phyloP scores from a whole-genome alignment of 1,140 invertebrate genomes.

The Zaprionus tsacasi region DNA sequence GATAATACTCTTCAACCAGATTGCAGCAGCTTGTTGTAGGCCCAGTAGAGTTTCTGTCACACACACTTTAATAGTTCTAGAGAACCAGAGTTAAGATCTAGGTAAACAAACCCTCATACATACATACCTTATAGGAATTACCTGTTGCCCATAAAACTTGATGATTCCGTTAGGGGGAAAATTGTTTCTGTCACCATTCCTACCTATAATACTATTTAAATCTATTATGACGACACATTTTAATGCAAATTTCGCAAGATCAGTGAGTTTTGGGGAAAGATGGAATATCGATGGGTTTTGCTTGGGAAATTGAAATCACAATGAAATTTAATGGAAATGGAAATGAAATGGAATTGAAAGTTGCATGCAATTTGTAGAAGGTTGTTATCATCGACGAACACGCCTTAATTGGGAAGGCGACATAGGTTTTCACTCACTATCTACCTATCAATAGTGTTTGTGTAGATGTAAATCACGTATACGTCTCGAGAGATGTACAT shows the following conservation, averaged over 20 bases:
- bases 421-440: conserved; percentile 33
- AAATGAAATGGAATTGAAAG: not conserved
- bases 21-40: conserved; percentile 3
- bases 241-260: no score
- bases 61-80: conserved; percentile 36
- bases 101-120: conserved; percentile 11
- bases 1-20: conserved; percentile 3
- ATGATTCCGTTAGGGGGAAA: not conserved
- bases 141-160: not conserved
- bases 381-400: conserved; percentile 23
- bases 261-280: no score
- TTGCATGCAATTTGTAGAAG: conserved; percentile 11
- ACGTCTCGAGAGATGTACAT: not conserved
- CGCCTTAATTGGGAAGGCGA: conserved; percentile 18
- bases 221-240: not conserved
- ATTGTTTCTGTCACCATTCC: not conserved
- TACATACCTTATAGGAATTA: not conserved
- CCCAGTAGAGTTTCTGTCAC: not conserved
- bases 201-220: not conserved
- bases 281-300: not conserved
- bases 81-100: conserved; percentile 15
- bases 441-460: conserved; percentile 11
- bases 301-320: not conserved
- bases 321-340: not conserved
- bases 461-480: conserved; percentile 3